Evolutionary conservation across 2,888 invertebrate species (phyloP).

Genomic region (Branchellion lobata): DNA sequence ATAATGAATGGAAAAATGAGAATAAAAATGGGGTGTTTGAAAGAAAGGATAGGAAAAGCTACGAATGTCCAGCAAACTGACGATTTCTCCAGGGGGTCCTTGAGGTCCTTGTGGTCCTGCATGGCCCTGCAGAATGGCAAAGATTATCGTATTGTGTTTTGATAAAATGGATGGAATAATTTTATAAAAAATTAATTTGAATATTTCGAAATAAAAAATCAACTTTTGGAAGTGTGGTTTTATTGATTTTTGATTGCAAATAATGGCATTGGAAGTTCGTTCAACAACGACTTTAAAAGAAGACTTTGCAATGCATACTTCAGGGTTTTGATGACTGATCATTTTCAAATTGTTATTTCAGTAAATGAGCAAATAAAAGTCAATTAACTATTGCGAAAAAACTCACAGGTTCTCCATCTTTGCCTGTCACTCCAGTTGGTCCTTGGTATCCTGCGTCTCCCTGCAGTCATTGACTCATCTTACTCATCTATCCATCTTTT

Average conservation of each 20-base stretch:
- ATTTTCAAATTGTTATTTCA: too few relatives aligned
- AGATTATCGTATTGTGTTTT: too few relatives aligned
- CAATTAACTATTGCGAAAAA: neutral
- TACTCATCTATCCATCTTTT: neutral
- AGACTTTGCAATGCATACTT: too few relatives aligned
- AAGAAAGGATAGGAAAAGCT: neutral
- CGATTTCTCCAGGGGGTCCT: conserved; percentile 48
- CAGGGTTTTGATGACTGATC: too few relatives aligned
- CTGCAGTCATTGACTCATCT: conserved; percentile 22
- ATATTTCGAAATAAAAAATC: too few relatives aligned
- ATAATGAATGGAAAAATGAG: too few relatives aligned
- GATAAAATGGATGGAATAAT: too few relatives aligned
- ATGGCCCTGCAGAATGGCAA: conserved; percentile 44
- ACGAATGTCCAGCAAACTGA: conserved; percentile 11
- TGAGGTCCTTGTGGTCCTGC: conserved; percentile 48
- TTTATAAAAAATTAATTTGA: too few relatives aligned
- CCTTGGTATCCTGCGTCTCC: conserved; percentile 48
- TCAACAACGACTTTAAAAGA: too few relatives aligned
- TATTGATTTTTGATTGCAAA: too few relatives aligned
- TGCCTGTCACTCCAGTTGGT: conserved; percentile 47
- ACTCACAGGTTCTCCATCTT: conserved; percentile 49
- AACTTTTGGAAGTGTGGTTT: too few relatives aligned
- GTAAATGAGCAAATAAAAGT: conserved; percentile 17
- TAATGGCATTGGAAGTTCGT: too few relatives aligned
- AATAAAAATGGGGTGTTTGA: neutral